Evolutionary conservation across 2,797 vertebrate genomes (phyloP).

Genomic region (Todus mexicanus): DNA sequence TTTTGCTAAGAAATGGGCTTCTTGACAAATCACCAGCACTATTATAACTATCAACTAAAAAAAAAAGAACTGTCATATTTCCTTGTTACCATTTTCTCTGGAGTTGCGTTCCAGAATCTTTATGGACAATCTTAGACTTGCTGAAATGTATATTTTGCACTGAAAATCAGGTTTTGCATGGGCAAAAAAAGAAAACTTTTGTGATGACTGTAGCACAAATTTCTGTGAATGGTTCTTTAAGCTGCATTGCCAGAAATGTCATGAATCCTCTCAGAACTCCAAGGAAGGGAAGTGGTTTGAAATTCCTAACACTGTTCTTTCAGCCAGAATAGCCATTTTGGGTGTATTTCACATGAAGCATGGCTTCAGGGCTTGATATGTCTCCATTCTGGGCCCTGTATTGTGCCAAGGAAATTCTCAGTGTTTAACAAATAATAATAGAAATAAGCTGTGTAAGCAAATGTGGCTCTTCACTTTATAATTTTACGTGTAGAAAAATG

Average conservation of each 20-base stretch:
- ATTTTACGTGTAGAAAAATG: neutral
- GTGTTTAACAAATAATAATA: slow-evolving; percentile 41
- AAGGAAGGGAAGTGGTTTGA: slow-evolving; percentile 52
- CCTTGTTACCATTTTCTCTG: neutral
- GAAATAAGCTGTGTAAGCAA: slow-evolving; percentile 43
- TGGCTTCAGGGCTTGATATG: neutral
- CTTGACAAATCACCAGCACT: neutral
- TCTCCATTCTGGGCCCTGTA: slow-evolving; percentile 11
- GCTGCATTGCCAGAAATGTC: slow-evolving; percentile 40
- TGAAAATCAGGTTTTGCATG: neutral
- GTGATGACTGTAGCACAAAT: slow-evolving; percentile 44
- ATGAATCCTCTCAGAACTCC: slow-evolving; percentile 16
- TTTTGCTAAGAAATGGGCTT: neutral
- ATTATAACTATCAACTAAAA: neutral
- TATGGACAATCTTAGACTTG: neutral
- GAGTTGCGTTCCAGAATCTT: neutral
- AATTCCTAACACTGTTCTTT: slow-evolving; percentile 32
- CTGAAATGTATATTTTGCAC: neutral
- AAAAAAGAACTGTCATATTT: neutral
- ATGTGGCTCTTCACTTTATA: slow-evolving; percentile 30
- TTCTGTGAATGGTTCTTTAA: slow-evolving; percentile 26
- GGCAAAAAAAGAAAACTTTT: neutral
- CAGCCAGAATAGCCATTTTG: slow-evolving; percentile 55
- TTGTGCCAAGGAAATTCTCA: slow-evolving; percentile 39
- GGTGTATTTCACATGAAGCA: slow-evolving; percentile 27